phyloP scores from a whole-genome alignment of 2,797 vertebrate species.

The Sebastes matsubarae region DNA sequence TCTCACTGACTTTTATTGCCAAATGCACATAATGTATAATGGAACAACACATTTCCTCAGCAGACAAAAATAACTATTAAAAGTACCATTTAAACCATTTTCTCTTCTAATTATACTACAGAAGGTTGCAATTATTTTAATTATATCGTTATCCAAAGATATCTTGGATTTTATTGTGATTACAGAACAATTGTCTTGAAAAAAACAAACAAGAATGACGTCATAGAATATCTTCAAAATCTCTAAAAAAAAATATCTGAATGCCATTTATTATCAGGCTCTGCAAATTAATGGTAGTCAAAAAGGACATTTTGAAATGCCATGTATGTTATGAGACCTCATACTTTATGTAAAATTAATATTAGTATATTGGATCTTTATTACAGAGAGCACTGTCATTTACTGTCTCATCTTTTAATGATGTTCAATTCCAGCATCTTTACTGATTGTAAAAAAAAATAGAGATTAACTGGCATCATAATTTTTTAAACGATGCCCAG shows the following conservation, averaged over 20 bases:
- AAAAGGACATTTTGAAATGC: not conserved
- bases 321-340: not conserved
- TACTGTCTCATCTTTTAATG: not conserved
- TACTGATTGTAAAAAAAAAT: not conserved
- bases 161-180: not conserved
- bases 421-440: not conserved
- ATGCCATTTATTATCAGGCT: not conserved
- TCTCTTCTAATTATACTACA: not conserved
- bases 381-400: not conserved
- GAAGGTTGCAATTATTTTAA: not conserved
- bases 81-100: not conserved
- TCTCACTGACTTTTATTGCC: slow-evolving; percentile 21
- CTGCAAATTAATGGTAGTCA: not conserved
- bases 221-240: not conserved
- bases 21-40: not conserved
- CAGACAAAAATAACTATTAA: not conserved
- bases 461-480: not conserved
- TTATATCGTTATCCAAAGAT: not conserved
- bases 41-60: not conserved
- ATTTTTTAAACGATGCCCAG: no score
- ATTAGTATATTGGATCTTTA: not conserved
- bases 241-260: not conserved
- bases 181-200: not conserved
- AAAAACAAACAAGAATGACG: not conserved
- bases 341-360: not conserved